Conservation (phyloP, 2,797 vertebrate species). For the Ctenochaetus hawaiiensis region DNA sequence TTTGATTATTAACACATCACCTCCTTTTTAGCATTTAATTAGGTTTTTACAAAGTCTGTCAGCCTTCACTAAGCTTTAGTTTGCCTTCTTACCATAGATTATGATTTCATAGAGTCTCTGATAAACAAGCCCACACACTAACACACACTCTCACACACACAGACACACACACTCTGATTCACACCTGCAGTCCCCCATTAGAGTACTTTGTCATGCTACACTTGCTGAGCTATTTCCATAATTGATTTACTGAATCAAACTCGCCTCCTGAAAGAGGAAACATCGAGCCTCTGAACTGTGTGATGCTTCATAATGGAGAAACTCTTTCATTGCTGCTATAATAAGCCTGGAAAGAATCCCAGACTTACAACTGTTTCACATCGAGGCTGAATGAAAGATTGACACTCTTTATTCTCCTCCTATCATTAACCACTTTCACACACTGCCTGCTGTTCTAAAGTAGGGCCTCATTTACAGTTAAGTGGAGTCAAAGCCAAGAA, state of each 20-base stretch:
- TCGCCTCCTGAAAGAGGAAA: conserved; percentile 26
- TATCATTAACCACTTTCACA: neutral
- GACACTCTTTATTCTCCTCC: conserved; percentile 4
- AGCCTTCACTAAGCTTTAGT: too few relatives aligned
- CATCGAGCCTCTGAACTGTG: conserved; percentile 23
- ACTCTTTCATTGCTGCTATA: neutral
- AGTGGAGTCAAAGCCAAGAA: neutral
- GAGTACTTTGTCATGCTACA: conserved; percentile 32
- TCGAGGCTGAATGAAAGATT: neutral
- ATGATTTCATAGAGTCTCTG: too few relatives aligned
- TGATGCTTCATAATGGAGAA: conserved; percentile 19
- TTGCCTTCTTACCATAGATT: too few relatives aligned
- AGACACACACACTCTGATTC: neutral
- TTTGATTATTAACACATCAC: too few relatives aligned
- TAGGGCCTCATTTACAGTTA: neutral
- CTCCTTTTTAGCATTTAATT: too few relatives aligned
- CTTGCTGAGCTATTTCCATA: conserved; percentile 45
- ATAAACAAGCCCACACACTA: too few relatives aligned
- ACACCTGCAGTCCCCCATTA: conserved; percentile 18
- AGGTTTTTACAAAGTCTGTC: too few relatives aligned
- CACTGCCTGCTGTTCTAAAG: neutral
- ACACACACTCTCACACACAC: neutral
- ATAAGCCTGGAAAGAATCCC: neutral
- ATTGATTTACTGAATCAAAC: conserved; percentile 48
- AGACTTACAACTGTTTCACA: neutral